Base-by-base conservation (phyloP, 2,113 vertebrate species). In the Cariama cristata region DNA sequence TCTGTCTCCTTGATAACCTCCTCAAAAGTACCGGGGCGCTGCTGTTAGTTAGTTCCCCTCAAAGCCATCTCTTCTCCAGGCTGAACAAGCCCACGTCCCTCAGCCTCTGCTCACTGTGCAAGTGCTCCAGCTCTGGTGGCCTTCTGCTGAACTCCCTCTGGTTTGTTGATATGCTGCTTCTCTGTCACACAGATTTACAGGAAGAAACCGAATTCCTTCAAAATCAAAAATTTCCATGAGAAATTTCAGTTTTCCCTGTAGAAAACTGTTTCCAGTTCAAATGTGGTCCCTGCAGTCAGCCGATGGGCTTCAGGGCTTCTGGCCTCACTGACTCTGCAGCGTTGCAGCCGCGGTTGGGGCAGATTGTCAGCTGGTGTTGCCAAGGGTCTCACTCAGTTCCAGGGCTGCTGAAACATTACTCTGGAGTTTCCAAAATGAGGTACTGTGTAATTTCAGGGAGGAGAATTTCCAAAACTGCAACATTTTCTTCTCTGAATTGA, bases 391-490 rank as follows among this genome's bases (percentile, higher is more conserved):
- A 5, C 11, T 90, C 62, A 32, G 49, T 76, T 96, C 93, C 87
- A 93, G 88, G 28, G 27, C 81, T 79, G 79, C 69, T 68, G 63
- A 66, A 93, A 47, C 30, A 56, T 90, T 90, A 44, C 47, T 86
- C 63, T 47, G 56, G 63, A 88, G 63, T 86, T 97, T 92, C 88
- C 72, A 84, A 74, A 92, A 88, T 71, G 82, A 95, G 64, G 68
- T 80, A 91, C 90, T 74, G 35, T 80, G 56, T 76, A 60, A 79
- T 88, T 93, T 91, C 52, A 92, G 92, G 79, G 83, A 90, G 79
- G 64, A 97, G 73, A 84, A 88, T 95, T 94, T 97, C 88, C 79
- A 75, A 87, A 95, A 79, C 6, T 47, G 15, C 55, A 64, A 88
- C 47, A 67, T 74, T 89, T 94, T 92, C 27, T 92, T 73, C 92